phyloP scores from a whole-genome alignment of 2,888 invertebrate species.

The Diploptera punctata region DNA sequence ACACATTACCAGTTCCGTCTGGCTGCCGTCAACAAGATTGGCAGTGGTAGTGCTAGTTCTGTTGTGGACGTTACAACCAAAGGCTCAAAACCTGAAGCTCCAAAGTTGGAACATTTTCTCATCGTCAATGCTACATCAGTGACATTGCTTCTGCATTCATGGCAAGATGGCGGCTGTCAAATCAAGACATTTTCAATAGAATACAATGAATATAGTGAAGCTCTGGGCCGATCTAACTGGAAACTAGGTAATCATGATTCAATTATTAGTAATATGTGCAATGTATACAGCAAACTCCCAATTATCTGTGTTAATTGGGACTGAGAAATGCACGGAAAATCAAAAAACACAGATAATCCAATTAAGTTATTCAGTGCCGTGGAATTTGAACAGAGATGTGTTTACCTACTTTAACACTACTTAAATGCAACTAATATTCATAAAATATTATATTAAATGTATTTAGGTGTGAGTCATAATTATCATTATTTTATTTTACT shows the following conservation, averaged over 20 bases:
- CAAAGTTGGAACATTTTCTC: slow-evolving; percentile 51
- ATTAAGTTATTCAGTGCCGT: no score
- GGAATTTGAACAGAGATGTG: no score
- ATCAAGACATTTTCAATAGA: slow-evolving; percentile 56
- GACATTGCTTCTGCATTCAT: slow-evolving; percentile 53
- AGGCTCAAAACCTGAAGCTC: slow-evolving; percentile 53
- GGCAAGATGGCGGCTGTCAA: slow-evolving; percentile 57
- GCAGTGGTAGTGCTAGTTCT: slow-evolving; percentile 55
- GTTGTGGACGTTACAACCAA: slow-evolving; percentile 54
- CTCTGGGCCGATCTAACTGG: slow-evolving; percentile 51
- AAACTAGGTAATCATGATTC: slow-evolving; percentile 49
- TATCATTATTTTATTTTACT: no score
- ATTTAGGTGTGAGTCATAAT: no score
- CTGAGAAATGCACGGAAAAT: no score
- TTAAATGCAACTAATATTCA: no score
- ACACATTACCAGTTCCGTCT: slow-evolving; percentile 55
- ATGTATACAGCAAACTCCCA: no score
- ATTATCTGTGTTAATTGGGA: no score
- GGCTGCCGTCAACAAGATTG: slow-evolving; percentile 55
- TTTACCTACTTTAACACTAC: no score
- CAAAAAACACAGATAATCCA: neutral
- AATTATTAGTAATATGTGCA: neutral
- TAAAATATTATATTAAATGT: no score
- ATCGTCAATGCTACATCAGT: slow-evolving; percentile 55
- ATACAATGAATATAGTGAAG: slow-evolving; percentile 54